Evolutionary conservation across 2,113 vertebrate genomes (phyloP).

Genomic region (Prunella himalayana): DNA sequence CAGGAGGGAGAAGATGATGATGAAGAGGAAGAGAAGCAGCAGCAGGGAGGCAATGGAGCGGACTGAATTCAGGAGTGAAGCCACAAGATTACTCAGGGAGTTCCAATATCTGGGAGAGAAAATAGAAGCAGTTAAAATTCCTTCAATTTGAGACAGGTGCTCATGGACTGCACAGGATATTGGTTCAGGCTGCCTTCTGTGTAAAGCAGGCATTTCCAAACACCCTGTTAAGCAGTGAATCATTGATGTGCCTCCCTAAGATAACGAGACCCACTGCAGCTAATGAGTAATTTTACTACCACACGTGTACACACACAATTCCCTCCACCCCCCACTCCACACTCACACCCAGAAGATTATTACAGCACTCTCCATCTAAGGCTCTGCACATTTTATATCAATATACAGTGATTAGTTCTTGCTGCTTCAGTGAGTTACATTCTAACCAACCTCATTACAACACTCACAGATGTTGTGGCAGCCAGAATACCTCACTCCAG

Average conservation of each 20-base stretch:
- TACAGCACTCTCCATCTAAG: not conserved
- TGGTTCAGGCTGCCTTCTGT: not conserved
- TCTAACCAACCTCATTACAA: conserved; percentile 15
- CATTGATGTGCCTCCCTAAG: conserved; percentile 18
- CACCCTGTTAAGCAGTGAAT: conserved; percentile 47
- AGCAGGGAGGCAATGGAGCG: conserved; percentile 96
- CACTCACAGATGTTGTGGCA: conserved; percentile 18
- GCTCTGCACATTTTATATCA: not conserved
- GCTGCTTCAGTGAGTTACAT: conserved; percentile 34
- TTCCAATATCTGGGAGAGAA: conserved; percentile 90
- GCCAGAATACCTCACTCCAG: conserved; percentile 20
- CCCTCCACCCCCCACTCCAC: not conserved
- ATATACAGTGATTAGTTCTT: conserved; percentile 13
- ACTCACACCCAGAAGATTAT: conserved; percentile 2
- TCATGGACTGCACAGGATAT: not conserved
- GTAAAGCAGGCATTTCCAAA: conserved; percentile 10
- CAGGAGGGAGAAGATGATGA: conserved; percentile 98
- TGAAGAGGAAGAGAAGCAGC: conserved; percentile 98
- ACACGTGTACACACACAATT: not conserved
- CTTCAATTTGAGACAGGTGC: not conserved
- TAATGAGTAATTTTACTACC: conserved; percentile 60
- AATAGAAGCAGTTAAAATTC: not conserved
- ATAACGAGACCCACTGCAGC: conserved; percentile 36
- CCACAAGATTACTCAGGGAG: conserved; percentile 96
- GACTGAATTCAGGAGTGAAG: conserved; percentile 96